These are phyloP conservation scores for Paedocypris sp. DNA, from an alignment of 2,113 vertebrate species.

Conservation along the genomic window DNA sequence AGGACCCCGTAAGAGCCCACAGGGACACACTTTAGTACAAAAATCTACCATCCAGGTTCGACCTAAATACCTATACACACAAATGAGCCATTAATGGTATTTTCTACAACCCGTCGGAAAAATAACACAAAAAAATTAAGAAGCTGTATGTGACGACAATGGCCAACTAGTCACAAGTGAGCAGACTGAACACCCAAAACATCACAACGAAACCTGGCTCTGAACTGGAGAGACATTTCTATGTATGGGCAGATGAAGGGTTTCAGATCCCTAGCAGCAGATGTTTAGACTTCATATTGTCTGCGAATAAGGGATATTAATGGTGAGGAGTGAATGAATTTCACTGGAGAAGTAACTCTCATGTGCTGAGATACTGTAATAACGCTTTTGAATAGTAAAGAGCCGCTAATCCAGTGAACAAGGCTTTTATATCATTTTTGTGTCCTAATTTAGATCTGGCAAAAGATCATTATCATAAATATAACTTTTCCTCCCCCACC, in stretches of 20 bases:
- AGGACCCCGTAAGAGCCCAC: no score
- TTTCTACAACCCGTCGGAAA: no score
- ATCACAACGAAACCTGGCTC: slow-evolving; percentile 21
- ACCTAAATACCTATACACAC: no score
- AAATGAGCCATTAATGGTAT: no score
- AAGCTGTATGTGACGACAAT: neutral
- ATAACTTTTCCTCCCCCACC: neutral
- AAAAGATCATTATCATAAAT: slow-evolving; percentile 20
- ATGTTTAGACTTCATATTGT: slow-evolving; percentile 49
- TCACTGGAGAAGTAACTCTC: no score
- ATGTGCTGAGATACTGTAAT: no score
- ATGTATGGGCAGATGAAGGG: slow-evolving; percentile 47
- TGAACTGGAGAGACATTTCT: slow-evolving; percentile 43
- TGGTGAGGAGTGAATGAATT: neutral
- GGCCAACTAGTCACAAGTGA: neutral
- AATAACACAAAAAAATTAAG: no score
- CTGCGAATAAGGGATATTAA: slow-evolving; percentile 37
- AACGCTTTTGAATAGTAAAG: neutral
- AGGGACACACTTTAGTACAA: no score
- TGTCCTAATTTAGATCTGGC: slow-evolving; percentile 16
- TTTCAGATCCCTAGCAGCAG: slow-evolving; percentile 25
- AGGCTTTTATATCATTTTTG: slow-evolving; percentile 14
- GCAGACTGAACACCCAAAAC: neutral
- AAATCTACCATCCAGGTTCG: no score
- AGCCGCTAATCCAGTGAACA: neutral